phyloP scores from a whole-genome alignment of 2,113 vertebrate genomes.

The Neolamprologus cancellatus region DNA sequence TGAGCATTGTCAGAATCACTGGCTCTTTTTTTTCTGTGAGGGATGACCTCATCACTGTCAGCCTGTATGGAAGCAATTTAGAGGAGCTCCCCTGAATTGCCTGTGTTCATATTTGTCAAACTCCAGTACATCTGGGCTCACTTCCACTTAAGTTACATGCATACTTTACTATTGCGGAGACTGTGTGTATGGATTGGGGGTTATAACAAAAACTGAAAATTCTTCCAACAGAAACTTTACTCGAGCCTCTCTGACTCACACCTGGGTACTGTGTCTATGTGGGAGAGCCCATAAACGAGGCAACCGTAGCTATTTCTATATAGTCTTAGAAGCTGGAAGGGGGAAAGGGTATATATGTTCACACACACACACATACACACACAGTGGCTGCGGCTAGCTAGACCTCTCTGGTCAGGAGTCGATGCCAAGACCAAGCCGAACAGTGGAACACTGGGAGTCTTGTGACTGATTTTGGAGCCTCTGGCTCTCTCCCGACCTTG shows the following conservation, averaged over 20 bases:
- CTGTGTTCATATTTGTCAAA: slow-evolving; percentile 58
- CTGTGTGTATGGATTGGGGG: background rate
- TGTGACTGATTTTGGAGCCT: slow-evolving; percentile 69
- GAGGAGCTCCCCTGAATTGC: slow-evolving; percentile 50
- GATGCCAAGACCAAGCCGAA: slow-evolving; percentile 68
- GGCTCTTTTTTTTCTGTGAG: background rate
- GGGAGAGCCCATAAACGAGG: slow-evolving; percentile 58
- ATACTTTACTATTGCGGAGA: slow-evolving; percentile 18
- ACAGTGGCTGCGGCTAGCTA: slow-evolving; percentile 56
- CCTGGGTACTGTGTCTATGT: slow-evolving; percentile 31
- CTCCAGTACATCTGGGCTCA: slow-evolving; percentile 45
- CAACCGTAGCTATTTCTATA: slow-evolving; percentile 56
- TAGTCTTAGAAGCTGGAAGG: slow-evolving; percentile 15
- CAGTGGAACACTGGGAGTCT: slow-evolving; percentile 67
- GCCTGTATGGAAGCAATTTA: slow-evolving; percentile 70
- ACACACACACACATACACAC: slow-evolving; percentile 31
- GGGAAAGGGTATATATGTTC: background rate
- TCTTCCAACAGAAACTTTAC: slow-evolving; percentile 24
- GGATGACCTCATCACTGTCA: slow-evolving; percentile 66
- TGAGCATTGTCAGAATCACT: slow-evolving; percentile 26
- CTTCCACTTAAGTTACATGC: slow-evolving; percentile 46
- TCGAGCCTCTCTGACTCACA: slow-evolving; percentile 43
- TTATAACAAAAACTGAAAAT: slow-evolving; percentile 48
- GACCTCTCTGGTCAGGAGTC: slow-evolving; percentile 63
- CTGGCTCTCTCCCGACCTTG: slow-evolving; percentile 68